These are phyloP conservation scores for Homarus americanus DNA, from an alignment of 1,140 invertebrate genomes.

Conservation along the genomic window DNA sequence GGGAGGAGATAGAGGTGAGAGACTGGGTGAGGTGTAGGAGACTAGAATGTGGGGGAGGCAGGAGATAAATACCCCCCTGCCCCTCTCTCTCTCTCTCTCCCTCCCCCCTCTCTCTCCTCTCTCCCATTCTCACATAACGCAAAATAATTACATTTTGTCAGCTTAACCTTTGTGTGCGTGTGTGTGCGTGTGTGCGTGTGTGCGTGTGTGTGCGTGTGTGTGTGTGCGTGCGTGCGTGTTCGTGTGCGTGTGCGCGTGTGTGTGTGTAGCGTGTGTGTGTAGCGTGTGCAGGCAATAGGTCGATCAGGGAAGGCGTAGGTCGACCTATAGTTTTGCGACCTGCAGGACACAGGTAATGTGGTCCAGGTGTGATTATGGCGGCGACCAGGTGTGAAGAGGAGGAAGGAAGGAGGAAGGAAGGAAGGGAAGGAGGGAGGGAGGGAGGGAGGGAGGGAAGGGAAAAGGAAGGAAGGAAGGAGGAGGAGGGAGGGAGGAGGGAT, in stretches of 20 bases:
- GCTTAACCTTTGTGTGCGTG: too few relatives aligned
- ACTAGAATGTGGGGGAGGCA: slow-evolving; percentile 1
- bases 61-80: background rate
- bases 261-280: slow-evolving; percentile 6
- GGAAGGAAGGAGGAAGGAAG: background rate
- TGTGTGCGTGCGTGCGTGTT: too few relatives aligned
- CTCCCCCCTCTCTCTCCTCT: background rate
- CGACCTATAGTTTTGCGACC: too few relatives aligned
- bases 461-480: background rate
- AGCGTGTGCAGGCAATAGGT: too few relatives aligned
- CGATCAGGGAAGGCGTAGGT: too few relatives aligned
- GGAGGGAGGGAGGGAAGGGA: background rate
- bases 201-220: background rate
- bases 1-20: background rate
- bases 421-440: background rate
- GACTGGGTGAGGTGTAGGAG: too few relatives aligned
- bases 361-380: too few relatives aligned
- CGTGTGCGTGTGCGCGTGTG: too few relatives aligned
- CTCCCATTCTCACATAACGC: background rate
- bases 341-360: too few relatives aligned
- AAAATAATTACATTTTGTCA: slow-evolving; percentile 14
- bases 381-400: background rate
- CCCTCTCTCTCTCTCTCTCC: background rate
- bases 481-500: background rate
- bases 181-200: background rate